Conservation (phyloP, 2,113 vertebrate species). For the Sebastes schlegelii region DNA sequence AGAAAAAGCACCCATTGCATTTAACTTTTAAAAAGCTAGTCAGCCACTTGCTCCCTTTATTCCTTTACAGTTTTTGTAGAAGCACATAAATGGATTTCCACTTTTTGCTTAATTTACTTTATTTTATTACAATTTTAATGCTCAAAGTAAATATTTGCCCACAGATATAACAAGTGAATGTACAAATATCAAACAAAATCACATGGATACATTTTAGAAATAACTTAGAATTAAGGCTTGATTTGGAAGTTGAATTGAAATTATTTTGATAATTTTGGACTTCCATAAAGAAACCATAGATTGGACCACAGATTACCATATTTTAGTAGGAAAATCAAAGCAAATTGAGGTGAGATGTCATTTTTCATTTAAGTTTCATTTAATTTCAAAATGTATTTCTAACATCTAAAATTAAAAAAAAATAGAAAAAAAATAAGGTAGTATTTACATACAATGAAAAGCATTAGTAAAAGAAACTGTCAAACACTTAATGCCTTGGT, state of each 20-base stretch:
- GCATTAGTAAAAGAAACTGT: too few species aligned
- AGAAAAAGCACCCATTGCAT: background rate
- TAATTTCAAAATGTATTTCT: too few species aligned
- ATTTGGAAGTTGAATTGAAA: too few species aligned
- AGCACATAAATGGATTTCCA: background rate
- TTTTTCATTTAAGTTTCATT: too few species aligned
- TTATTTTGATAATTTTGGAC: background rate
- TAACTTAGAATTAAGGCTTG: too few species aligned
- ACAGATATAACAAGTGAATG: background rate
- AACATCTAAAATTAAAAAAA: too few species aligned
- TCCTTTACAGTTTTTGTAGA: background rate
- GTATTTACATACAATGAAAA: too few species aligned
- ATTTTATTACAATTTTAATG: background rate
- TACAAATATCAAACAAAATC: too few species aligned
- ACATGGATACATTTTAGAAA: too few species aligned
- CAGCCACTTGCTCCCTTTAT: background rate
- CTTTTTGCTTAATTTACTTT: background rate
- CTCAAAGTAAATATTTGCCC: background rate
- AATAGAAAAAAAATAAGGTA: too few species aligned
- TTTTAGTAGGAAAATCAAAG: background rate
- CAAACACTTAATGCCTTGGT: too few species aligned
- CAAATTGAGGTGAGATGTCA: background rate
- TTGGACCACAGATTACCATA: background rate
- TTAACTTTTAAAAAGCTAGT: constrained; percentile 65
- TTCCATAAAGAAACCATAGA: background rate